Conservation (phyloP, 2,113 vertebrate species). For the Platichthys stellatus region DNA sequence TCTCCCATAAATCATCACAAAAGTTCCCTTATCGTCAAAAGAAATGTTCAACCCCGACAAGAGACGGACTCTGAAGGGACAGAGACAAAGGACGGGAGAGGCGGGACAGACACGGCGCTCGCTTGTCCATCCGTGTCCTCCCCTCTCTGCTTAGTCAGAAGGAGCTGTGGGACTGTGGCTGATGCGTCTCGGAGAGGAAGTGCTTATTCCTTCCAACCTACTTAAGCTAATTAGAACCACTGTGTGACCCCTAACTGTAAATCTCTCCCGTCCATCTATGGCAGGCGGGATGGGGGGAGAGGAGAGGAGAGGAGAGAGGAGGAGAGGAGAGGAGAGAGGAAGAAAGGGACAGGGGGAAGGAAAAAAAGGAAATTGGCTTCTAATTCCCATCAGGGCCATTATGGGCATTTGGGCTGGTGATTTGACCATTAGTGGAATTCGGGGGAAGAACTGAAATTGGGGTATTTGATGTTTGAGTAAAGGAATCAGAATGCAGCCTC, state of each 20-base stretch:
- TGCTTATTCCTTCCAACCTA: constrained; percentile 70
- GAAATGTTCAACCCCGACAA: background rate
- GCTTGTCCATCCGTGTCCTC: constrained; percentile 27
- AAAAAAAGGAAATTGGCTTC: constrained; percentile 48
- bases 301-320: background rate
- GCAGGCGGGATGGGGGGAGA: constrained; percentile 35
- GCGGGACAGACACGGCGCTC: constrained; percentile 16
- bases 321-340: constrained; percentile 9
- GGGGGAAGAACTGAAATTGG: constrained; percentile 32
- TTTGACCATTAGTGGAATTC: constrained; percentile 45
- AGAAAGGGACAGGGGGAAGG: constrained; percentile 6
- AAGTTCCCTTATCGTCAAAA: background rate
- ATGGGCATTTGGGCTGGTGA: constrained; percentile 53
- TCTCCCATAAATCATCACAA: constrained; percentile 3
- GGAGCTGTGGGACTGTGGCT: constrained; percentile 51
- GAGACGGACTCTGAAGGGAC: constrained; percentile 1
- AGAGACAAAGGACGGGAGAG: constrained; percentile 13
- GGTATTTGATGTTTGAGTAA: constrained; percentile 40
- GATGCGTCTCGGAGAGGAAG: constrained; percentile 60
- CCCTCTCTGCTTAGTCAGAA: constrained; percentile 60
- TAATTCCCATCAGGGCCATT: constrained; percentile 65
- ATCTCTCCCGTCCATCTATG: constrained; percentile 72
- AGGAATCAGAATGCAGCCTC: constrained; percentile 30
- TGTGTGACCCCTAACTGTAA: constrained; percentile 76
- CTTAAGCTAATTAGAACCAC: constrained; percentile 81